Percentiles rank a stretch among this genome's conserved stretches.
phyloP scores from a whole-genome alignment of 2,888 invertebrate species.

The Empis stercorea region DNA sequence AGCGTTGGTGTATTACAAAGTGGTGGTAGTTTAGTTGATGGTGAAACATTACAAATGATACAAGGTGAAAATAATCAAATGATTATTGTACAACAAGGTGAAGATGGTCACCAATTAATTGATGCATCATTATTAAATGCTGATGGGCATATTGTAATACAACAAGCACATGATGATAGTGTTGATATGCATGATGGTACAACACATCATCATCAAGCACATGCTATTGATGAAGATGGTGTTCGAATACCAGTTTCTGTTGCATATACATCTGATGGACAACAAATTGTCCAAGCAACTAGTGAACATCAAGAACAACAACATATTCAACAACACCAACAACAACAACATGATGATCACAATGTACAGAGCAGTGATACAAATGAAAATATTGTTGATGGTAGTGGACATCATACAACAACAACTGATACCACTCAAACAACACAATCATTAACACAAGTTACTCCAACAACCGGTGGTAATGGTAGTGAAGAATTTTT shows the following conservation, averaged over 20 bases:
- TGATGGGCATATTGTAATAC: slow-evolving; percentile 36
- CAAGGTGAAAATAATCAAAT: slow-evolving; percentile 34
- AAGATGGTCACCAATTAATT: slow-evolving; percentile 36
- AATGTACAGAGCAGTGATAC: too few relatives aligned
- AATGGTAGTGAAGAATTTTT: slow-evolving; percentile 21
- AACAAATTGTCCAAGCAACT: slow-evolving; percentile 27
- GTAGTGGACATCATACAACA: slow-evolving; percentile 8
- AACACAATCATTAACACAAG: slow-evolving; percentile 17
- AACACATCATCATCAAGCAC: slow-evolving; percentile 16
- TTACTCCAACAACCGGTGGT: slow-evolving; percentile 10
- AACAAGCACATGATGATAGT: slow-evolving; percentile 33
- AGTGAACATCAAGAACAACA: slow-evolving; percentile 19
- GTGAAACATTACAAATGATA: slow-evolving; percentile 37
- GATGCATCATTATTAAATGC: slow-evolving; percentile 35
- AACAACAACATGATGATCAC: slow-evolving; percentile 7
- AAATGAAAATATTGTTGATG: slow-evolving; percentile 12
- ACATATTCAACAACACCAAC: slow-evolving; percentile 17
- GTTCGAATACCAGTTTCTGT: slow-evolving; percentile 37
- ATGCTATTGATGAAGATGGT: slow-evolving; percentile 36
- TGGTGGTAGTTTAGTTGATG: slow-evolving; percentile 32
- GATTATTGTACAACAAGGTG: slow-evolving; percentile 36
- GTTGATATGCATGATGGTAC: not conserved
- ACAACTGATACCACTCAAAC: slow-evolving; percentile 17
- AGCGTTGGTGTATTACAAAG: slow-evolving; percentile 36
- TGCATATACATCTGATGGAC: slow-evolving; percentile 33